Evolutionary conservation across 2,113 vertebrate species (phyloP).

Genomic region (Stegostoma tigrinum): DNA sequence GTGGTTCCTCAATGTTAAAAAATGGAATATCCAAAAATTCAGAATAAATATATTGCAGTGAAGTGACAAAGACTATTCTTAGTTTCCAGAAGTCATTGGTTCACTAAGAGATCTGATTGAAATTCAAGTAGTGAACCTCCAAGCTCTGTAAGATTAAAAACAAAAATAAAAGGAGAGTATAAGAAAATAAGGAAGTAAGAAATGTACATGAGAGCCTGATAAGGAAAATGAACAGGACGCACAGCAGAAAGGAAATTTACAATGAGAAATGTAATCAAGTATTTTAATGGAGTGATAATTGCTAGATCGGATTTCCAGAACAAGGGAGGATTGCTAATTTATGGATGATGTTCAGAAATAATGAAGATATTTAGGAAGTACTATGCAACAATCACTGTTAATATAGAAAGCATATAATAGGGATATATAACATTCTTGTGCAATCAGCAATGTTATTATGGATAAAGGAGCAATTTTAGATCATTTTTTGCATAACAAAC

Average conservation of each 20-base stretch:
- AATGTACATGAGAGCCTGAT: not conserved
- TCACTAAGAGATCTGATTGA: too few relatives aligned
- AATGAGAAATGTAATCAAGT: not conserved
- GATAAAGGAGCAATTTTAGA: not conserved
- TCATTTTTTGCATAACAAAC: not conserved
- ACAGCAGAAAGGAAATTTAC: not conserved
- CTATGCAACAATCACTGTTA: not conserved
- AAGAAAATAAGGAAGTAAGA: not conserved
- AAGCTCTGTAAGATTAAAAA: not conserved
- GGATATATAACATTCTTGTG: not conserved
- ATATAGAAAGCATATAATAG: not conserved
- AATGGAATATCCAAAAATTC: not conserved
- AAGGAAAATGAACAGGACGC: not conserved
- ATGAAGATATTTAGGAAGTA: not conserved
- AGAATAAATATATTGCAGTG: too few relatives aligned
- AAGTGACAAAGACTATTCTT: too few relatives aligned
- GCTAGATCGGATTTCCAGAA: not conserved
- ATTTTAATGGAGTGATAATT: not conserved
- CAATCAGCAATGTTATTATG: not conserved
- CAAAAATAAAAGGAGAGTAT: not conserved
- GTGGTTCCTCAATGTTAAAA: not conserved
- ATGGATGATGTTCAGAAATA: not conserved
- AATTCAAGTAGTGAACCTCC: not conserved
- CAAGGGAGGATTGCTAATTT: not conserved
- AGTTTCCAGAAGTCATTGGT: too few relatives aligned